Evolutionary conservation across 2,888 invertebrate species (phyloP), one percentile per base, ranked within the genome.

Genomic region (Coelopa pilipes): DNA sequence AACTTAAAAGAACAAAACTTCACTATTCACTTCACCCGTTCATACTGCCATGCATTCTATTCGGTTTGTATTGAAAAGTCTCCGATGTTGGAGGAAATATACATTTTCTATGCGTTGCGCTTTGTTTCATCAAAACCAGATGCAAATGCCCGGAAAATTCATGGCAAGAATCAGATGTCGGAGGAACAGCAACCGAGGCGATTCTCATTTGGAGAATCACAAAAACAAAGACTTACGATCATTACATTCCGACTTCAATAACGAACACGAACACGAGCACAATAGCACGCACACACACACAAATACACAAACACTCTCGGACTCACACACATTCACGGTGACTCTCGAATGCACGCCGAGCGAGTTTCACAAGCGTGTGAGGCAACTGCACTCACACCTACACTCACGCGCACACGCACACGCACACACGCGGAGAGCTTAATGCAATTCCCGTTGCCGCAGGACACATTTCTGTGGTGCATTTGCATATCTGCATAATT

Each of bases 401-500:
- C 19, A 19, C 55, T 19, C 19, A 9, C 57, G 17, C 53, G 53
- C 50, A 67, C 17, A 15, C 15, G 63, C 63, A 63, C 15, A 24
- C 57, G 55, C n/a, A 70, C 17, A 7, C 15, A 17, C 63, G 12
- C 45, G 15, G 4, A 9, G 46, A 15, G n/a, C 50, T 7, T 62
- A 62, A 70, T 62, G 50, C 50, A 70, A 63, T 62, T 53, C 34
- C 12, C 60, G 17, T 50, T 49, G 70, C 70, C 62, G 53, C 70
- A 62, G 70, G 50, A 63, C 70, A 62, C 17, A 50, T 62, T 62
- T 47, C 62, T 70, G 53, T 63, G 70, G 19, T 62, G 45, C 34
- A 50, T 53, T 70, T 50, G 70, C 45, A 70, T 12, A 70, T 70
- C 60, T 70, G 62, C 50, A 70, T 70, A 53, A 68, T 53, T 53